These are phyloP conservation scores for Amiota communis DNA, from an alignment of 2,888 invertebrate species.

Conservation along the genomic window DNA sequence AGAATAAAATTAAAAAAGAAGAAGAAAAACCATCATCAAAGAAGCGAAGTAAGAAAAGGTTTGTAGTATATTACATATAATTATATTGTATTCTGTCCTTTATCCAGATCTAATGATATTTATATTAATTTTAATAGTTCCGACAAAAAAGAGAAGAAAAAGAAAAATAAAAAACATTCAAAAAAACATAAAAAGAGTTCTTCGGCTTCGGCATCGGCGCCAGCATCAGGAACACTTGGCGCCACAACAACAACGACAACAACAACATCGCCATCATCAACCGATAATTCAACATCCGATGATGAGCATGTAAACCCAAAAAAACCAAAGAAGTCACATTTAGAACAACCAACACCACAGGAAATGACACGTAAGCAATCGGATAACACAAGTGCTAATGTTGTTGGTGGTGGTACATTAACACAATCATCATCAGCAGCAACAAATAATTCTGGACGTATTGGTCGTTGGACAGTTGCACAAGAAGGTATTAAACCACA, in stretches of 20 bases:
- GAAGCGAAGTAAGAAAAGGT: conserved; percentile 77
- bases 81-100: background rate
- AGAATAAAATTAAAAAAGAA: conserved; percentile 73
- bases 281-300: conserved; percentile 62
- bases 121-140: background rate
- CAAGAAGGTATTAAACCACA: conserved; percentile 71
- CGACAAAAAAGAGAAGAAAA: conserved; percentile 73
- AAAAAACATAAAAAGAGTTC: conserved; percentile 73
- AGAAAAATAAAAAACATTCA: conserved; percentile 73
- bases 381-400: conserved; percentile 18
- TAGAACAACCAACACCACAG: conserved; percentile 22
- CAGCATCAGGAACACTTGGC: background rate
- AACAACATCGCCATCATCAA: conserved; percentile 56
- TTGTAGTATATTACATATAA: conserved; percentile 42
- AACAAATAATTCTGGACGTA: conserved; percentile 49
- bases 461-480: conserved; percentile 73
- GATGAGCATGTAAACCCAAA: conserved; percentile 48
- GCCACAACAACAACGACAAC: conserved; percentile 28
- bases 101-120: no score
- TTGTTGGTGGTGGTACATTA: no score
- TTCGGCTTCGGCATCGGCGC: conserved; percentile 39
- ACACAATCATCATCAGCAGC: background rate
- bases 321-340: conserved; percentile 50
- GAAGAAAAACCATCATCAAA: conserved; percentile 71
- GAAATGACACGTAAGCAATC: conserved; percentile 28